Evolutionary conservation across 2,888 invertebrate species (phyloP), one percentile per base, ranked within the genome.

Genomic region (Chironomus riparius): DNA sequence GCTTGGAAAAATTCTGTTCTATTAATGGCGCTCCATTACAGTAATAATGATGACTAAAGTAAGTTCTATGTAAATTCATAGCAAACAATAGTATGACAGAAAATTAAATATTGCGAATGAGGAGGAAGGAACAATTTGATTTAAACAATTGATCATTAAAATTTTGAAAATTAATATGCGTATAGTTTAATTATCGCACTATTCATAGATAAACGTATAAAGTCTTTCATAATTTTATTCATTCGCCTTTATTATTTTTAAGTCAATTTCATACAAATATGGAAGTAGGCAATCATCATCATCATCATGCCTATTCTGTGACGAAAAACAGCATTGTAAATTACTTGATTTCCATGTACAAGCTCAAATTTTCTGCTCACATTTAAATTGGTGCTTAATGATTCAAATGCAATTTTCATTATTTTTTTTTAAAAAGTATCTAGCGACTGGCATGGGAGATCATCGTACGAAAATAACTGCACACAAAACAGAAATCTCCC

Each of bases 111-210:
- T 38, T 38, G 7, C 38, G 38, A 38, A 38, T 10, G 38, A 38
- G 38, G 2, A 38, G 38, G 38, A 38, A 38, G 38, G 38, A 38
- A 38, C 38, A 38, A 28, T 38, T 38, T 38, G 2, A 38, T 50
- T 18, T 13, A 28, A 69, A 71, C 71, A 71, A 71, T 71, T 71
- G 71, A 71, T 56, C 71, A 47, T 71, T 71, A 71, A 70, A 38
- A 21, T 18, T 48, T 13, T 47, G 21, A 48, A 56, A 56, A 56
- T 56, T 56, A 56, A 56, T 56, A 56, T 56, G 56, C 56, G 56
- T 56, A 56, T 56, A 56, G 56, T 56, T 71, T 71, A 13, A 24
- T 71, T 71, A 15, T 71, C 56, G 71, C 71, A 56, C 71, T 22
- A 21, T 50, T 71, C 70, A 48, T 21, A 47, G 38, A 68, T 21